Evolutionary conservation across 2,113 vertebrate genomes (phyloP).

Genomic region (Tragulus kanchil): DNA sequence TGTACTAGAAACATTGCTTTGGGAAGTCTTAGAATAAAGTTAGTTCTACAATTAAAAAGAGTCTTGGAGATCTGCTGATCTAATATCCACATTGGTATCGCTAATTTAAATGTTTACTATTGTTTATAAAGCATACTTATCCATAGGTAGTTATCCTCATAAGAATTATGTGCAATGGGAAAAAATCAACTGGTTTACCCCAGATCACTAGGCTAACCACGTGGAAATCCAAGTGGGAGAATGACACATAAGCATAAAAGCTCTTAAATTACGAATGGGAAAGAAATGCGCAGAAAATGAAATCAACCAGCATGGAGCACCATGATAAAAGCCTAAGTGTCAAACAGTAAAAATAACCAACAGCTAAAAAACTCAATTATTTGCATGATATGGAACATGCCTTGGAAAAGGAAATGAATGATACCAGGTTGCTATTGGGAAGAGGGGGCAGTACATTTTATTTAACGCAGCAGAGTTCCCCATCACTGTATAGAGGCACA

Average conservation of each 20-base stretch:
- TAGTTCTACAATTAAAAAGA: neutral
- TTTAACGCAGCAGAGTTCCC: neutral
- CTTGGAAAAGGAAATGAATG: neutral
- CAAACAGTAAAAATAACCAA: constrained; percentile 13
- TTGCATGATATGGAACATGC: neutral
- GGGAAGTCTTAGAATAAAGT: constrained; percentile 7
- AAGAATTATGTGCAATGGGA: neutral
- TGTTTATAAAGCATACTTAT: neutral
- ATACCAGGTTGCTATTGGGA: neutral
- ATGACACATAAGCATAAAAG: neutral
- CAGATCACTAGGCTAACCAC: neutral
- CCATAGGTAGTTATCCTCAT: neutral
- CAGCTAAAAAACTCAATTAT: neutral
- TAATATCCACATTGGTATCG: neutral
- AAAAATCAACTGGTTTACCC: neutral
- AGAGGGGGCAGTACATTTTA: neutral
- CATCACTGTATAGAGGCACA: accelerated
- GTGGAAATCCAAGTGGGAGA: neutral
- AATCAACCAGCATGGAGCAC: neutral
- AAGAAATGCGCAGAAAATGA: neutral
- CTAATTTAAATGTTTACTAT: neutral
- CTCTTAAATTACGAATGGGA: neutral
- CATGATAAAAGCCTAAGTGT: neutral
- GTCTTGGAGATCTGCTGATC: neutral
- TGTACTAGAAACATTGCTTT: neutral